Base-by-base conservation (phyloP, 2,888 invertebrate species). In the Philonicus albiceps region DNA sequence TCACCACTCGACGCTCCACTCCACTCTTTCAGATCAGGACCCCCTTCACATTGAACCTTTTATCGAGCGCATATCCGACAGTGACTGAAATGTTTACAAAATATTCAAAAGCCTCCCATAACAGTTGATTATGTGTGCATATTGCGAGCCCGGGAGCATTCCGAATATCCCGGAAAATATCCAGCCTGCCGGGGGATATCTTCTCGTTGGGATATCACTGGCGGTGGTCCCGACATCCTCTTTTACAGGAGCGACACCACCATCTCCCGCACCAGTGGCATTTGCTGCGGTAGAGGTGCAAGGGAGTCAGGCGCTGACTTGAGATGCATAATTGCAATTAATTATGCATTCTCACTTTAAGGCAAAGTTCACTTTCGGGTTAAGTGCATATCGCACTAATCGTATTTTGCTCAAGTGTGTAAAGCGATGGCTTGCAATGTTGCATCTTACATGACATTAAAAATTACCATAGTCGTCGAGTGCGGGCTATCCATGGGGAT, bases 301-400 rank as follows among this genome's bases (percentile, higher is more conserved):
- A 64, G 55, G 40, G 27, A 78, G 43, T 22, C 27, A 16, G 37
- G 27, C 16, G 37, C 75, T 75, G 37, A 37, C 34, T 75, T 49
- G 43, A 55, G 19, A 31, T 55, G 76, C 92, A 92, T 92, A 92
- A 92, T 92, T 92, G 92, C 91, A 92, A 92, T 92, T 92, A 92
- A 92, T 92, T 92, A 92, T 92, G 92, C 91, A 92, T 92, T 91
- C 92, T 87, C 87, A 85, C 88, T 89, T 88, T 88, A 89, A 87
- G 86, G 85, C 80, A 85, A 89, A 89, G 89, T 90, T 90, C 89
- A 89, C 89, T 89, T 89, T 88, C 89, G 89, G 90, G 90, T 91
- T 91, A 92, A 91, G 91, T 91, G 91, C 90, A 91, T 91, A 91
- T 90, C 90, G 91, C 91, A 91, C 91, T 91, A 92, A 91, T 91